Percentiles rank a stretch among this genome's conserved stretches.
Evolutionary conservation across 2,888 invertebrate species (phyloP).

Genomic region (Chrysolina americana): DNA sequence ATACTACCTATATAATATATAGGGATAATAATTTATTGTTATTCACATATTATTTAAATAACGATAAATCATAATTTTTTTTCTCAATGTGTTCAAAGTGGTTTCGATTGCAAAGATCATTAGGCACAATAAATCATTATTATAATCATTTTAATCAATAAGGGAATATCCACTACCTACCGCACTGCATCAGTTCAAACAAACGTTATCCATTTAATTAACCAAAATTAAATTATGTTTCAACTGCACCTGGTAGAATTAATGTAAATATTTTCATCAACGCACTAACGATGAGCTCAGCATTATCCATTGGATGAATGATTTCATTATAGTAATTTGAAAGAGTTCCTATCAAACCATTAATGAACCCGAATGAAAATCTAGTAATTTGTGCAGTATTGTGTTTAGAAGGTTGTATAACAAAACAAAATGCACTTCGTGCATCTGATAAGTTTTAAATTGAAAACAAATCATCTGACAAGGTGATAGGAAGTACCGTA

Average conservation of each 20-base stretch:
- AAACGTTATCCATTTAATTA: neutral
- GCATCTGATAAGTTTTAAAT: slow-evolving; percentile 2
- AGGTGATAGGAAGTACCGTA: neutral
- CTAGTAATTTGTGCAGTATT: slow-evolving; percentile 10
- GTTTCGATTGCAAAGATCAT: too few species aligned
- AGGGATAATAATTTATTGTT: too few species aligned
- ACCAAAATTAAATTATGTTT: neutral
- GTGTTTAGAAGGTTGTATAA: slow-evolving; percentile 10
- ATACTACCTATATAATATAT: too few species aligned
- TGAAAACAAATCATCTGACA: neutral
- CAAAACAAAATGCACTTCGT: slow-evolving; percentile 10
- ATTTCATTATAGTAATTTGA: slow-evolving; percentile 4
- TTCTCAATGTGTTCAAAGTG: too few species aligned
- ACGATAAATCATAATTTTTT: too few species aligned
- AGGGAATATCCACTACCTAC: neutral
- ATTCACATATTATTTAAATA: too few species aligned
- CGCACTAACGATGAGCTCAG: slow-evolving; percentile 1
- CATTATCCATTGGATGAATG: slow-evolving; percentile 4
- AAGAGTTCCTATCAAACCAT: slow-evolving; percentile 11
- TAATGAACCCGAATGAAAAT: neutral
- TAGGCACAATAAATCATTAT: too few species aligned
- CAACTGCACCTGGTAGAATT: neutral
- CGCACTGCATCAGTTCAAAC: neutral
- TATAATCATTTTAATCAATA: too few species aligned
- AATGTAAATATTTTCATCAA: slow-evolving; percentile 11